These are phyloP conservation scores for Nemapogon koenigi DNA, from an alignment of 2,888 invertebrate genomes.

Conservation along the genomic window DNA sequence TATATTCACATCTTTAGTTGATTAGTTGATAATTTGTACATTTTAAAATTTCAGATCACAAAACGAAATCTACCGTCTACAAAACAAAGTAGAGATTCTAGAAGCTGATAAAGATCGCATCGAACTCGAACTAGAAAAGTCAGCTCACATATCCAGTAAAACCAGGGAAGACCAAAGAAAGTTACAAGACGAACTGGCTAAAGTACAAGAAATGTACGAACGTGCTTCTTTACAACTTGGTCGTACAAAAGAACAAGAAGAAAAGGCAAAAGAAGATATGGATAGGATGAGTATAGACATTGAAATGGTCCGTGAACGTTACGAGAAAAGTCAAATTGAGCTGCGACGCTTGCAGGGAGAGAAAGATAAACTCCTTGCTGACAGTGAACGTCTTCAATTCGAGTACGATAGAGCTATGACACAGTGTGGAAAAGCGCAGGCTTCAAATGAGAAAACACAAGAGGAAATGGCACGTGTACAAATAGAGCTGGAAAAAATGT, in stretches of 20 bases:
- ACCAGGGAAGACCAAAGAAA: slow-evolving; percentile 86
- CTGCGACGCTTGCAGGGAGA: slow-evolving; percentile 81
- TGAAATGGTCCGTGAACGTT: slow-evolving; percentile 87
- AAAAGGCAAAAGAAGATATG: slow-evolving; percentile 86
- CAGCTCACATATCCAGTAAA: slow-evolving; percentile 79
- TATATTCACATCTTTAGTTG: slow-evolving; percentile 4
- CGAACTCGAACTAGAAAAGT: slow-evolving; percentile 86
- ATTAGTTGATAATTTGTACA: not conserved
- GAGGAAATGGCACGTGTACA: slow-evolving; percentile 88
- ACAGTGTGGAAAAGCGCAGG: slow-evolving; percentile 84
- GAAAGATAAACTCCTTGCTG: slow-evolving; percentile 84
- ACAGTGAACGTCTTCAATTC: slow-evolving; percentile 84
- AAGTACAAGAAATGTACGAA: slow-evolving; percentile 89
- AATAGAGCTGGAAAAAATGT: slow-evolving; percentile 88
- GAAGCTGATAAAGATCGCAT: slow-evolving; percentile 88
- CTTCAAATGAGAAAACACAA: slow-evolving; percentile 85
- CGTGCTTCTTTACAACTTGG: slow-evolving; percentile 84
- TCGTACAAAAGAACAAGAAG: slow-evolving; percentile 88
- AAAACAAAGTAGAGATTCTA: slow-evolving; percentile 85
- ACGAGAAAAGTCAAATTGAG: slow-evolving; percentile 88
- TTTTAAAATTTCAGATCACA: slow-evolving; percentile 68
- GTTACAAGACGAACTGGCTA: slow-evolving; percentile 83
- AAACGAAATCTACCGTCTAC: slow-evolving; percentile 87
- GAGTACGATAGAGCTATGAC: slow-evolving; percentile 87
- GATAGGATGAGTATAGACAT: slow-evolving; percentile 80